Evolutionary conservation across 2,113 vertebrate genomes (phyloP), one percentile per base, ranked within the genome.

Genomic region (Dipodomys spectabilis): DNA sequence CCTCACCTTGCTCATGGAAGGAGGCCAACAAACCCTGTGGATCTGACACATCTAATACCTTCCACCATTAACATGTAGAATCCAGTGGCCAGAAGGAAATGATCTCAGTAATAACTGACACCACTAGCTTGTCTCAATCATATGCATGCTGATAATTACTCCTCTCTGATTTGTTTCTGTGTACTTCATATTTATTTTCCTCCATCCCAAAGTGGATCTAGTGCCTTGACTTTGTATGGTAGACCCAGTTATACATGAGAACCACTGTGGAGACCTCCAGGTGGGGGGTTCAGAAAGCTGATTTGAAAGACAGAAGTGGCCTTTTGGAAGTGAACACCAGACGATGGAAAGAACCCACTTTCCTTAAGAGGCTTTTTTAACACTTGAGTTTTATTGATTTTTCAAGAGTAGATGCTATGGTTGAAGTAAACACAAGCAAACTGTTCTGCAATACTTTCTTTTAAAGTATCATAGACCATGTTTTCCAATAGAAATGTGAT

Each of bases 271-370:
- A 93, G 64, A 92, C 80, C 16, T 71, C 69, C 83, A 22, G 67
- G 93, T 60, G 6, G 96, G 49, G 94, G 6, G 60, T 95, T 90
- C 86, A 67, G 69, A 96, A 96, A 88, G 18, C n/a, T 85, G 6
- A 77, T 85, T 89, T 67, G 74, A 91, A 86, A 90, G 35, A 10
- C 45, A 72, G 72, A 96, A 95, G 88, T 93, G 15, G 27, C 86
- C 0, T 5, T 88, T 92, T 96, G 71, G 93, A 95, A 39, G 69
- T 88, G 10, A 95, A 57, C 53, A 82, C 67, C 73, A 83, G 64
- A 78, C 53, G 28, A 64, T 3, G 8, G 15, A 68, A 25, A 65
- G 13, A 57, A 72, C 23, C 19, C 5, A 57, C 12, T 57, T 57
- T 4, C 85, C 13, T 72, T 93, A 85, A 65, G 45, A 91, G 35